Percentiles rank a stretch among this genome's conserved stretches.
Evolutionary conservation across 2,888 invertebrate genomes (phyloP).

Genomic region (Drosophila trichaetosa): DNA sequence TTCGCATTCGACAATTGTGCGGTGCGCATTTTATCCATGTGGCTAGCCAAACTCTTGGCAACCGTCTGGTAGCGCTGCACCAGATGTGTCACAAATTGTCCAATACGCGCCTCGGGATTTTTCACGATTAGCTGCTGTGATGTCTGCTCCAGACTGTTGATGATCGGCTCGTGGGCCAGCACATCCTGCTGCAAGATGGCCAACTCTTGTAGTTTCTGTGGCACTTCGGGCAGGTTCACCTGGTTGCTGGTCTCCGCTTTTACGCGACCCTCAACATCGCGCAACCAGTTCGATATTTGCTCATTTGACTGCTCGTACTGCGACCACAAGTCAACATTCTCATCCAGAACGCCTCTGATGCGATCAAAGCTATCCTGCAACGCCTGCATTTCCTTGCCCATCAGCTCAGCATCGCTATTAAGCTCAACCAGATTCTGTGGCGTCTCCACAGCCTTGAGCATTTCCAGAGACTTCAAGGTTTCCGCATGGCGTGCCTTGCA

Average conservation of each 20-base stretch:
- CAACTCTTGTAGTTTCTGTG: slow-evolving; percentile 89
- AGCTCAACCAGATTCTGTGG: slow-evolving; percentile 89
- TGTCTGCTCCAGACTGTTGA: slow-evolving; percentile 88
- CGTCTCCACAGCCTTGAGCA: slow-evolving; percentile 90
- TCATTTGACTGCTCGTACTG: slow-evolving; percentile 92
- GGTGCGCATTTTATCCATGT: slow-evolving; percentile 90
- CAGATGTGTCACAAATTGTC: slow-evolving; percentile 92
- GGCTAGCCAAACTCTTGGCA: slow-evolving; percentile 89
- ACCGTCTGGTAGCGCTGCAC: slow-evolving; percentile 91
- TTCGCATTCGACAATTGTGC: slow-evolving; percentile 89
- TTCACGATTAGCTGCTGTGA: slow-evolving; percentile 90
- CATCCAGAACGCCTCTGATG: slow-evolving; percentile 89
- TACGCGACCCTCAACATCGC: slow-evolving; percentile 91
- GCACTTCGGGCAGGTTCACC: slow-evolving; percentile 89
- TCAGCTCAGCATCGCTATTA: slow-evolving; percentile 89
- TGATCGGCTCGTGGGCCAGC: slow-evolving; percentile 87
- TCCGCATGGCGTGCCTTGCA: slow-evolving; percentile 89
- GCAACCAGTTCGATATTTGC: slow-evolving; percentile 90
- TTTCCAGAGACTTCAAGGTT: slow-evolving; percentile 89
- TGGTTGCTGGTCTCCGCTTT: slow-evolving; percentile 90
- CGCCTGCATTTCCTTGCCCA: slow-evolving; percentile 89
- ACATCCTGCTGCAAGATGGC: slow-evolving; percentile 88
- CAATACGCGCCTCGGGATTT: slow-evolving; percentile 93
- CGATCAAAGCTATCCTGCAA: slow-evolving; percentile 89
- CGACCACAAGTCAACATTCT: slow-evolving; percentile 91